Percentiles rank a stretch among this genome's conserved stretches.
Conservation (phyloP, 2,113 vertebrate species). For the Neolamprologus variostigma region DNA sequence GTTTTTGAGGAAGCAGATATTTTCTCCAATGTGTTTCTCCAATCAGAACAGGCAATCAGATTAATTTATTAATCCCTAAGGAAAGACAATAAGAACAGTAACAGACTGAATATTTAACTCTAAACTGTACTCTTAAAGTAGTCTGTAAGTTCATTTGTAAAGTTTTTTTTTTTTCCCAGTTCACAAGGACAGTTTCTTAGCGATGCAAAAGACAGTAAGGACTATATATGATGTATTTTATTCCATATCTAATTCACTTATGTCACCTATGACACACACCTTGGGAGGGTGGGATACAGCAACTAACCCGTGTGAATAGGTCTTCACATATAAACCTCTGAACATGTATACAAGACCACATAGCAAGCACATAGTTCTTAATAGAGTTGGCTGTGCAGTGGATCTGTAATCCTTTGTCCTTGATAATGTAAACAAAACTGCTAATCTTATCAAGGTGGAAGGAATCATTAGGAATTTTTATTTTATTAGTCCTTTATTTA, state of each 20-base stretch:
- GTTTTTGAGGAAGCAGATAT: not conserved
- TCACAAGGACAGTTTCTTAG: not conserved
- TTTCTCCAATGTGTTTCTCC: not conserved
- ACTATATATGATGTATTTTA: not conserved
- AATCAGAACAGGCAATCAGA: not conserved
- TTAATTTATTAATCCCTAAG: not conserved
- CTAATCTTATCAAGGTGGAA: not conserved
- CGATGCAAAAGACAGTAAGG: not conserved
- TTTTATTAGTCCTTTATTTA: not conserved
- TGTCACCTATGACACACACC: not conserved
- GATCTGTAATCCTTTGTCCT: not conserved
- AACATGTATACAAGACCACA: not conserved
- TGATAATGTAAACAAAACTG: not conserved
- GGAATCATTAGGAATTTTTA: not conserved
- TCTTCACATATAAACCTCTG: not conserved
- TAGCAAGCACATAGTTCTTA: not conserved
- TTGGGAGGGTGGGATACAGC: not conserved
- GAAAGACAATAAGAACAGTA: not conserved
- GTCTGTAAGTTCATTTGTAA: not conserved
- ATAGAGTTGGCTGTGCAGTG: not conserved
- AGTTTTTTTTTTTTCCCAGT: not conserved
- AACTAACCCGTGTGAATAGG: not conserved
- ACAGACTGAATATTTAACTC: not conserved
- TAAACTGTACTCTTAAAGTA: not conserved
- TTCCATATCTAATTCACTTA: not conserved